These are phyloP conservation scores for Nephila pilipes DNA, from an alignment of 1,140 invertebrate species.

Conservation along the genomic window DNA sequence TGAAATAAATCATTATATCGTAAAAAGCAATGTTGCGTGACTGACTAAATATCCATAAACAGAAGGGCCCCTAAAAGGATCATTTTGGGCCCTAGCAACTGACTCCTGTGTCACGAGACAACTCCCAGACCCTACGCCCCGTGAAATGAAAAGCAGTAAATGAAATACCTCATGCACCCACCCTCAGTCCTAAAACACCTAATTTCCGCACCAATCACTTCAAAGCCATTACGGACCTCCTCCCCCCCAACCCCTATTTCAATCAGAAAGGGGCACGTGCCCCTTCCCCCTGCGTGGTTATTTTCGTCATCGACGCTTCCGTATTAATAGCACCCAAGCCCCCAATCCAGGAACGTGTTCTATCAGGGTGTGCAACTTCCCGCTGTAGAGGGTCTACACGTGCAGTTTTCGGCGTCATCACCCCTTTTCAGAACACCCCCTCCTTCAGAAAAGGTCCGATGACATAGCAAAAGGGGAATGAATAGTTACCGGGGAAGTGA, in stretches of 20 bases:
- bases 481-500: no score
- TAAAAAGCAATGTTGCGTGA: neutral
- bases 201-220: constrained; percentile 49
- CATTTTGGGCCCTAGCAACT: neutral
- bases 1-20: neutral
- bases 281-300: neutral
- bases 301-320: constrained; percentile 41
- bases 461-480: constrained; percentile 11
- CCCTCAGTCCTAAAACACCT: constrained; percentile 16
- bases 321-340: constrained; percentile 34
- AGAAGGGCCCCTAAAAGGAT: neutral
- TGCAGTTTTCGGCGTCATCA: constrained; percentile 21
- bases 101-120: neutral
- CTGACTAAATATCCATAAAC: constrained; percentile 23
- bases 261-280: constrained; percentile 29
- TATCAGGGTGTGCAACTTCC: neutral
- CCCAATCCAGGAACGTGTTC: neutral
- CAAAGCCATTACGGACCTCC: neutral
- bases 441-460: constrained; percentile 22
- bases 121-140: neutral
- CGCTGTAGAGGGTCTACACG: neutral
- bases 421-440: constrained; percentile 22
- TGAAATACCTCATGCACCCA: constrained; percentile 9
- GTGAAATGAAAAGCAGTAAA: constrained; percentile 1
- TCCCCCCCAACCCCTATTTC: neutral